Evolutionary conservation across 2,888 invertebrate genomes (phyloP).

Genomic region (Polietes domitor): DNA sequence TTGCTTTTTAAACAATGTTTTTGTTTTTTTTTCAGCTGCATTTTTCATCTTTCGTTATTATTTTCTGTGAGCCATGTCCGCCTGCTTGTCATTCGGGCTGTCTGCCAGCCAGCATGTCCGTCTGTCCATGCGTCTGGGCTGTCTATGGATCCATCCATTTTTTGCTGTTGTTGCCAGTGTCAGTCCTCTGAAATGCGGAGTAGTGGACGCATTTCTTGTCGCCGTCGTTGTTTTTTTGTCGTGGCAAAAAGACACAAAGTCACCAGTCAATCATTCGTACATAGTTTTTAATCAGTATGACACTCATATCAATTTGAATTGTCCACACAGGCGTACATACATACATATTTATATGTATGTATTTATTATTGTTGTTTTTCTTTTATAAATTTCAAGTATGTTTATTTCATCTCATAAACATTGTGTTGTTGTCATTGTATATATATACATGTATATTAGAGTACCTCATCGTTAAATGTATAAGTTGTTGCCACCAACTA

Average conservation of each 20-base stretch:
- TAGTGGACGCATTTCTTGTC: neutral
- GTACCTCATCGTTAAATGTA: too few species aligned
- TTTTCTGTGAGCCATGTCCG: conserved; percentile 42
- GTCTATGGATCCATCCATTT: conserved; percentile 21
- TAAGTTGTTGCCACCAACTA: too few species aligned
- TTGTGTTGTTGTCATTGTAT: conserved; percentile 15
- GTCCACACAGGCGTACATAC: conserved; percentile 11
- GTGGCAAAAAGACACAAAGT: conserved; percentile 37
- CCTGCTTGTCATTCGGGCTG: conserved; percentile 37
- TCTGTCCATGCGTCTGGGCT: too few species aligned
- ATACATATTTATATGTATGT: too few species aligned
- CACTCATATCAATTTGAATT: conserved; percentile 60
- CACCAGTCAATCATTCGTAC: conserved; percentile 63
- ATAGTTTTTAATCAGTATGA: conserved; percentile 62
- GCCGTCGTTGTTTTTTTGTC: too few species aligned
- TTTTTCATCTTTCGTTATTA: conserved; percentile 26
- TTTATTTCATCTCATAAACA: conserved; percentile 45
- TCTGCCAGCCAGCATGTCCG: conserved; percentile 34
- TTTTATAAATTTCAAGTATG: conserved; percentile 33
- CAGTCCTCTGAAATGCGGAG: neutral
- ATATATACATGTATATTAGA: neutral
- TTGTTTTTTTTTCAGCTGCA: conserved; percentile 34
- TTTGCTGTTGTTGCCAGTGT: neutral
- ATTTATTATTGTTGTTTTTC: neutral
- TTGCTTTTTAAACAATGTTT: conserved; percentile 65